Conservation (phyloP, 2,888 invertebrate genomes). For the Neoascia interrupta region DNA sequence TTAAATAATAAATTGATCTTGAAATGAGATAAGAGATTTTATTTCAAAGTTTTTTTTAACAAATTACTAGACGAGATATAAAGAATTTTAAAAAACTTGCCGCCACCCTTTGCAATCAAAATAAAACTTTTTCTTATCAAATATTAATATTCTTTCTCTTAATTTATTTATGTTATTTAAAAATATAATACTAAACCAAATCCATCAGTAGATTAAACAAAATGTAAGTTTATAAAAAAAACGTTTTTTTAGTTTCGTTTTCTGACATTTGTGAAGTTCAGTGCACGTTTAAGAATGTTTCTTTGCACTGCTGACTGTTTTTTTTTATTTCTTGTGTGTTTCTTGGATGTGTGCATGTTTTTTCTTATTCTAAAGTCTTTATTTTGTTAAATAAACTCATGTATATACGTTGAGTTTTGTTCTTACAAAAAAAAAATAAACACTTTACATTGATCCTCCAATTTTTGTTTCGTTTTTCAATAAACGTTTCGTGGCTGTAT, state of each 20-base stretch:
- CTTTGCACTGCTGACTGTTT: conserved; percentile 30
- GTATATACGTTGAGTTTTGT: no score
- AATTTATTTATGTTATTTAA: conserved; percentile 65
- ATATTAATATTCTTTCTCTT: conserved; percentile 63
- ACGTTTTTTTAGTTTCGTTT: no score
- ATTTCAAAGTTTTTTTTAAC: no score
- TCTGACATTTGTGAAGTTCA: no score
- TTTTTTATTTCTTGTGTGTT: no score
- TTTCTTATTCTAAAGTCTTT: conserved; percentile 10
- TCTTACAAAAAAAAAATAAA: no score
- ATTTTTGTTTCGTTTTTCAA: conserved; percentile 40
- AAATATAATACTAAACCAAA: conserved; percentile 61
- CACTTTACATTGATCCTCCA: conserved; percentile 65
- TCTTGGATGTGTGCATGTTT: conserved; percentile 26
- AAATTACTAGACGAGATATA: no score
- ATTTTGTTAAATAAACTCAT: conserved; percentile 6
- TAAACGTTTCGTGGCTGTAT: conserved; percentile 55
- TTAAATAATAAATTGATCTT: background rate
- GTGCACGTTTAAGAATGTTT: conserved; percentile 18
- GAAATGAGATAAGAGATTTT: background rate
- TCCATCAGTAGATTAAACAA: conserved; percentile 69
- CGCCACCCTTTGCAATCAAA: conserved; percentile 39
- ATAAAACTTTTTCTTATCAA: conserved; percentile 9
- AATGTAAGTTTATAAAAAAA: conserved; percentile 67
- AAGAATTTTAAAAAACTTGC: no score